A percentile compares a stretch with the other conserved stretches of the same genome.
These are phyloP conservation scores for Crossaster papposus DNA, from an alignment of 53 echinoderm and acorn worm genomes.

Conservation along the genomic window DNA sequence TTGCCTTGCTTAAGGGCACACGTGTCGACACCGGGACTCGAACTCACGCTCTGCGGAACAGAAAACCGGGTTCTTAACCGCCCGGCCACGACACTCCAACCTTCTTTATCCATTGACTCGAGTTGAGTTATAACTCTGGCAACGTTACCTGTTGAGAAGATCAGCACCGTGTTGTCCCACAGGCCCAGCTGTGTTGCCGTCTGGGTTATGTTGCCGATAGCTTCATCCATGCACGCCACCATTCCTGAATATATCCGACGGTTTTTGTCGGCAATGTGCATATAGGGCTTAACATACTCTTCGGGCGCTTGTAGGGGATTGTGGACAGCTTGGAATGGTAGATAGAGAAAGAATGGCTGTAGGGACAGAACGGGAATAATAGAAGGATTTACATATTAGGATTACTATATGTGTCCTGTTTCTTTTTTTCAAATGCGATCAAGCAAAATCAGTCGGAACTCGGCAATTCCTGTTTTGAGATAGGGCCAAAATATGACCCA, in stretches of 20 bases:
- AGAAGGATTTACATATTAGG: not conserved
- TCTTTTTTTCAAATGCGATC: no score
- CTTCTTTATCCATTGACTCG: no score
- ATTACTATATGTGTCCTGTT: no score
- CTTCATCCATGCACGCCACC: conserved; percentile 92
- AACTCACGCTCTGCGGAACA: no score
- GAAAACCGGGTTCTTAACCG: no score
- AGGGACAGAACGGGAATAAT: not conserved
- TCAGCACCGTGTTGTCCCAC: conserved; percentile 80
- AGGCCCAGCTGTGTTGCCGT: conserved; percentile 67
- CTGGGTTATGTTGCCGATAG: conserved; percentile 80
- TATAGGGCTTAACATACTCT: conserved; percentile 66
- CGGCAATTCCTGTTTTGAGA: no score
- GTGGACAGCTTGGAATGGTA: conserved; percentile 91
- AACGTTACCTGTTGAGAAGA: conserved; percentile 90
- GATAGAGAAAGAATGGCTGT: conserved; percentile 85
- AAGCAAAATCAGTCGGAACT: no score
- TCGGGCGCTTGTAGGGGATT: conserved; percentile 73
- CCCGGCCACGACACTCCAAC: no score
- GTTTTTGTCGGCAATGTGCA: conserved; percentile 49
- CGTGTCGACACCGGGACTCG: no score
- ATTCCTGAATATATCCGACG: conserved; percentile 80
- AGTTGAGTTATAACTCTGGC: no score
- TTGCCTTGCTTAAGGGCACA: no score
- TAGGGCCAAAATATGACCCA: no score